A percentile compares a stretch with the other conserved stretches of the same genome.
Evolutionary conservation across 37 sponge, comb jelly and placozoan genomes (phyloP).

Genomic region (Theonella swinhoei): DNA sequence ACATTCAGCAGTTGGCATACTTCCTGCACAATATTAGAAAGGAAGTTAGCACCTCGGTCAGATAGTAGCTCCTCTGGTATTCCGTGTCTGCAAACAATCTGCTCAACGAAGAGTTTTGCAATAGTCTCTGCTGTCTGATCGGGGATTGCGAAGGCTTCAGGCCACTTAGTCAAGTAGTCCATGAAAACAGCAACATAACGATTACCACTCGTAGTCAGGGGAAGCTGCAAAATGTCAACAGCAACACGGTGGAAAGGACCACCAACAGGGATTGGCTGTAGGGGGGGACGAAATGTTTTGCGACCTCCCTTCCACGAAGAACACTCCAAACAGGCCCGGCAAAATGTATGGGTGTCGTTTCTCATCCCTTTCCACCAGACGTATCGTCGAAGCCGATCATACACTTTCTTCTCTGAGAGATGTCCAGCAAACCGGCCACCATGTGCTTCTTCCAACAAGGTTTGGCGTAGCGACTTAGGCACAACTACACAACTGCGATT

Average conservation of each 20-base stretch:
- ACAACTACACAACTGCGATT: background rate
- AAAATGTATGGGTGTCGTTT: constrained; percentile 26
- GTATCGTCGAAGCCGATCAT: background rate
- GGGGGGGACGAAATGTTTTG: constrained; percentile 11
- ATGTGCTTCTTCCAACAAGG: constrained; percentile 43
- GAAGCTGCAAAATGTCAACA: constrained; percentile 61
- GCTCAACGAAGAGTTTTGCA: constrained; percentile 52
- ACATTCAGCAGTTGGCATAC: constrained; percentile 27
- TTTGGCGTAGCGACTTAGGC: background rate
- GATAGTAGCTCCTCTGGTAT: constrained; percentile 48
- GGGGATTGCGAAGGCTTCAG: constrained; percentile 69
- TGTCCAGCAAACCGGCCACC: constrained; percentile 43
- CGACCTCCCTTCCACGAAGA: constrained; percentile 22
- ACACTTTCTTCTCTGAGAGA: constrained; percentile 40
- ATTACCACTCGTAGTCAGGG: constrained; percentile 31
- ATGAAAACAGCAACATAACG: constrained; percentile 64
- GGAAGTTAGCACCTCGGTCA: constrained; percentile 50
- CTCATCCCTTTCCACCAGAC: constrained; percentile 54
- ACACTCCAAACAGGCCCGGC: constrained; percentile 46
- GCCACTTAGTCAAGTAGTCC: constrained; percentile 80
- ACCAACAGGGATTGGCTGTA: constrained; percentile 65
- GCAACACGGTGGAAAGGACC: constrained; percentile 66
- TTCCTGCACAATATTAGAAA: constrained; percentile 16
- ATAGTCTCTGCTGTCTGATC: constrained; percentile 61
- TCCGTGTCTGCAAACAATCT: constrained; percentile 39